These are phyloP conservation scores for Drosophila suboccidentalis DNA, from an alignment of 2,888 invertebrate species.

Conservation along the genomic window DNA sequence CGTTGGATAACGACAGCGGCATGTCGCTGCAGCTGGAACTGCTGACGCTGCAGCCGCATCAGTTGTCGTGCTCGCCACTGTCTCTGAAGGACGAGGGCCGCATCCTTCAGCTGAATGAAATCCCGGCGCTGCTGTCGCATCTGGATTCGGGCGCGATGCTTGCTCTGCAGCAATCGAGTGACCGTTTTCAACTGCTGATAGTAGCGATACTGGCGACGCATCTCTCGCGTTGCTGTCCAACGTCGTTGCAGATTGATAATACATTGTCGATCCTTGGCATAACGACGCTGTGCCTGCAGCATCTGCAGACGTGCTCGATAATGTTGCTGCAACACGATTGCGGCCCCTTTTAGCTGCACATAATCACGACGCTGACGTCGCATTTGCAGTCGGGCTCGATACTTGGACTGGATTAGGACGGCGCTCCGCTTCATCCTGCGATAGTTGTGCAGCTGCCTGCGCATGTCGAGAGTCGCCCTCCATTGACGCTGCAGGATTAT, in stretches of 20 bases:
- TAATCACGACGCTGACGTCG: conserved; percentile 45
- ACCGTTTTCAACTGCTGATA: conserved; percentile 72
- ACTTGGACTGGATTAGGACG: conserved; percentile 25
- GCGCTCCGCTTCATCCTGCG: conserved; percentile 4
- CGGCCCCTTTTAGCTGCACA: conserved; percentile 31
- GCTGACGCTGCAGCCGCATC: conserved; percentile 59
- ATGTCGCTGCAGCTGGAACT: conserved; percentile 72
- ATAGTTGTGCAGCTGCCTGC: conserved; percentile 36
- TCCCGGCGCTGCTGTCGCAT: conserved; percentile 71
- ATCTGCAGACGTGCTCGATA: conserved; percentile 72
- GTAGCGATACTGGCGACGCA: conserved; percentile 66
- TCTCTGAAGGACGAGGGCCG: conserved; percentile 81
- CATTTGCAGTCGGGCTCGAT: conserved; percentile 61
- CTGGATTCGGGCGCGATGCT: conserved; percentile 70
- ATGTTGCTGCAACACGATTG: conserved; percentile 62
- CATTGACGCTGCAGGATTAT: conserved; percentile 85
- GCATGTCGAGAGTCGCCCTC: conserved; percentile 83
- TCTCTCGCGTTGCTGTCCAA: conserved; percentile 81
- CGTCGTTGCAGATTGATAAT: conserved; percentile 77
- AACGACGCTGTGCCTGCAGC: conserved; percentile 68
- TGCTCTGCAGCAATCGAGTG: conserved; percentile 76
- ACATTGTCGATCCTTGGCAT: conserved; percentile 63
- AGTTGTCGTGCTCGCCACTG: conserved; percentile 76
- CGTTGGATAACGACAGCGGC: conserved; percentile 81
- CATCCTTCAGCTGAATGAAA: conserved; percentile 57